A percentile compares a stretch with the other conserved stretches of the same genome.
These are phyloP conservation scores for Drosophila aff. DNA, from an alignment of 1,140 invertebrate species.

Conservation along the genomic window DNA sequence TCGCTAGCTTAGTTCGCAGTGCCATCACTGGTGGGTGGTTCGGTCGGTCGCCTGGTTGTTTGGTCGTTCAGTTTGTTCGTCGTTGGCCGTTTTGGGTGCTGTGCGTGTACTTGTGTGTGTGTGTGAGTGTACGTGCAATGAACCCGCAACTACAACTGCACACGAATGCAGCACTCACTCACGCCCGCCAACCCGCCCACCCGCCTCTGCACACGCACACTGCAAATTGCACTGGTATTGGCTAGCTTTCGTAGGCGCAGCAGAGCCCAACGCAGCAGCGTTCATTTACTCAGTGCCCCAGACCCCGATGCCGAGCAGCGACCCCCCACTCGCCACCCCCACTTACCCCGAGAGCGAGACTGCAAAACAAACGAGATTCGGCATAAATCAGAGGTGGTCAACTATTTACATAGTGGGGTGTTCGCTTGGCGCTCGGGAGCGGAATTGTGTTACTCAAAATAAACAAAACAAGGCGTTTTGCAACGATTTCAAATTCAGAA, in stretches of 20 bases:
- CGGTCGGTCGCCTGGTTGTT: conserved; percentile 7
- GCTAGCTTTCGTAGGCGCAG: conserved; percentile 37
- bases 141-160: conserved; percentile 67
- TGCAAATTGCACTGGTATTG: conserved; percentile 16
- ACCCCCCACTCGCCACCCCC: conserved; percentile 16
- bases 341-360: conserved; percentile 31
- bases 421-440: conserved; percentile 22
- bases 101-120: conserved; percentile 33
- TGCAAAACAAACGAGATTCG: conserved; percentile 51
- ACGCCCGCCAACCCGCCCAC: conserved; percentile 1
- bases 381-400: conserved; percentile 53
- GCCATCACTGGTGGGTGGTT: conserved; percentile 27
- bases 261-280: conserved; percentile 20
- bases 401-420: conserved; percentile 54
- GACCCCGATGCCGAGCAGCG: conserved; percentile 38
- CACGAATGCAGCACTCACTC: conserved; percentile 48
- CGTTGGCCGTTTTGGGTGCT: conserved; percentile 59
- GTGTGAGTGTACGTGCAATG: conserved; percentile 72
- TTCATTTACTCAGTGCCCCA: conserved; percentile 52
- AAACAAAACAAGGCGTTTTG: conserved; percentile 21
- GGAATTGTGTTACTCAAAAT: conserved; percentile 45
- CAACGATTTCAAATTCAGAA: conserved; percentile 29
- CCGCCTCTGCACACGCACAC: conserved; percentile 20
- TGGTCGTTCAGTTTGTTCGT: conserved; percentile 41
- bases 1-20: neutral